Conservation (phyloP, 2,888 invertebrate species). For the Cheilosia pagana region DNA sequence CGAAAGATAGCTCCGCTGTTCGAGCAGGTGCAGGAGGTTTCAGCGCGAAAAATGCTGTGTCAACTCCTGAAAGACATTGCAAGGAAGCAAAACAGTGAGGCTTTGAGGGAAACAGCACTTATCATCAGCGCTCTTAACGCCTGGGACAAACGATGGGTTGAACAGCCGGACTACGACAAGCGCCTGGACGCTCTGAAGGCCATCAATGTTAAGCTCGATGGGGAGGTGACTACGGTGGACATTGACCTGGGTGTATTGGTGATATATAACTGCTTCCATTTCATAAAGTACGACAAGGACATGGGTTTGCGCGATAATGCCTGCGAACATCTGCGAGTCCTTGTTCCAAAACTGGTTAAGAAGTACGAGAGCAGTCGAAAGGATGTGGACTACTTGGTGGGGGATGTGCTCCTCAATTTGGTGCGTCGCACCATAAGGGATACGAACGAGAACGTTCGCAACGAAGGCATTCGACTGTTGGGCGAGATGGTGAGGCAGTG, state of each 20-base stretch:
- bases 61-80: conserved; percentile 86
- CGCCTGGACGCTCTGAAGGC: conserved; percentile 91
- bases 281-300: conserved; percentile 91
- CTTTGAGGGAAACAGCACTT: conserved; percentile 84
- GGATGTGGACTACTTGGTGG: conserved; percentile 88
- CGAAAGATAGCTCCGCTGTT: conserved; percentile 89
- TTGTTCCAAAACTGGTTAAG: conserved; percentile 87
- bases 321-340: conserved; percentile 88
- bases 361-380: conserved; percentile 84
- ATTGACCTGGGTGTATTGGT: conserved; percentile 89
- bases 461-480: conserved; percentile 91
- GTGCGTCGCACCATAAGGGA: conserved; percentile 88
- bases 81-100: conserved; percentile 80
- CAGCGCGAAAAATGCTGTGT: conserved; percentile 88
- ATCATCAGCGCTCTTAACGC: conserved; percentile 91
- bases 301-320: conserved; percentile 92
- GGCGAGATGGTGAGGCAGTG: conserved; percentile 91
- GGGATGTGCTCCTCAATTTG: conserved; percentile 89
- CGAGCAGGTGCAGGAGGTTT: conserved; percentile 87
- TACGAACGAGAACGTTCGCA: conserved; percentile 88
- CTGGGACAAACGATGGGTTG: conserved; percentile 94
- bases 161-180: conserved; percentile 95
- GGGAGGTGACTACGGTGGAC: conserved; percentile 84
- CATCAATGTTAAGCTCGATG: conserved; percentile 85
- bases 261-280: conserved; percentile 92